These are phyloP conservation scores for Zelostemma sp. DNA, from an alignment of 1,140 invertebrate species.

Conservation along the genomic window DNA sequence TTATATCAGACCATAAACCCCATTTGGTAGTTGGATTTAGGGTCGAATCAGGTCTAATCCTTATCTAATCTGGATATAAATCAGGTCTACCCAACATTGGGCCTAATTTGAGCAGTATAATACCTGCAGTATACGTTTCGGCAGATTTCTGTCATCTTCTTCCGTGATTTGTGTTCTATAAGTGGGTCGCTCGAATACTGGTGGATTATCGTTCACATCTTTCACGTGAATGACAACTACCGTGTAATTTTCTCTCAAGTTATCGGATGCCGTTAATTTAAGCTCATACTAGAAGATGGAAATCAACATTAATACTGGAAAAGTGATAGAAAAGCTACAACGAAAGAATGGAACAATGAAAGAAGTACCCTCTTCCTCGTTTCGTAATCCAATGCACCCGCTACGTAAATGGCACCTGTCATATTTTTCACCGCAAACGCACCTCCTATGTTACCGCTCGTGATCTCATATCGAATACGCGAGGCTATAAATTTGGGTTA, in stretches of 20 bases:
- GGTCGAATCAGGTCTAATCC: too few species aligned
- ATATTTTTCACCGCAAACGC: slow-evolving; percentile 97
- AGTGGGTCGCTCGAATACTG: slow-evolving; percentile 92
- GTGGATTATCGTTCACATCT: slow-evolving; percentile 93
- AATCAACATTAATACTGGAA: not conserved
- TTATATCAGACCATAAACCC: too few species aligned
- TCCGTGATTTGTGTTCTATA: slow-evolving; percentile 96
- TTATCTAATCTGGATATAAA: too few species aligned
- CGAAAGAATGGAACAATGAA: not conserved
- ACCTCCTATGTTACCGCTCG: slow-evolving; percentile 97
- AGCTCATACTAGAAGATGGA: slow-evolving; percentile 84
- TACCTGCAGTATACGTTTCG: slow-evolving; percentile 94
- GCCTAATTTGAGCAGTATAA: too few species aligned
- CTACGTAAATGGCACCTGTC: slow-evolving; percentile 97
- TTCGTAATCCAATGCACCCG: slow-evolving; percentile 93
- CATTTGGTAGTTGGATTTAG: too few species aligned
- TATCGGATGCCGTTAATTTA: slow-evolving; percentile 92
- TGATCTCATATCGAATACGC: slow-evolving; percentile 98
- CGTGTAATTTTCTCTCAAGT: slow-evolving; percentile 96
- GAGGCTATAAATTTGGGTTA: slow-evolving; percentile 82
- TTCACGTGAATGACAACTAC: slow-evolving; percentile 96
- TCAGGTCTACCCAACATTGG: too few species aligned
- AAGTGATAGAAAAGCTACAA: slow-evolving; percentile 14
- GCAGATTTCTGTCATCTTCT: slow-evolving; percentile 93
- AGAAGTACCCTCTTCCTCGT: slow-evolving; percentile 85